Percentiles rank a stretch among this genome's conserved stretches.
phyloP scores from a whole-genome alignment of 2,797 vertebrate species.

The Sebastes melanostomus region DNA sequence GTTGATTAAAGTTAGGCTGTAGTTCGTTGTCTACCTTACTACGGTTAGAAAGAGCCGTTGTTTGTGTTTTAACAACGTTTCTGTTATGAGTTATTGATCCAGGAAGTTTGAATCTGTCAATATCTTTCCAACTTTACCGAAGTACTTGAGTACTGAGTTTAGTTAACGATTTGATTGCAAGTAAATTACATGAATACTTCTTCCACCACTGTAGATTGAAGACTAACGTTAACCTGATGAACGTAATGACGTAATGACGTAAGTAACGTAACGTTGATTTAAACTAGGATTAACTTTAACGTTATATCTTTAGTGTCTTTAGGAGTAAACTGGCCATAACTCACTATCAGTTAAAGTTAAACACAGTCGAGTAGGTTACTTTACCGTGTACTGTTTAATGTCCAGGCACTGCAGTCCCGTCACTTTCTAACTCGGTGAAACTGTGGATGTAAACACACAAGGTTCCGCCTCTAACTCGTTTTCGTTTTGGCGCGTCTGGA shows the following conservation, averaged over 20 bases:
- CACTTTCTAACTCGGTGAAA: not conserved
- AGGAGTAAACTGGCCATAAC: not conserved
- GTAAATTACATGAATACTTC: not conserved
- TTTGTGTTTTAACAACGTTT: too few species aligned
- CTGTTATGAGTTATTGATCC: rapidly evolving
- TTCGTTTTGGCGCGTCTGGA: conserved; percentile 29
- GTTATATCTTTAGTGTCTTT: not conserved
- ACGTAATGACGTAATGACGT: not conserved
- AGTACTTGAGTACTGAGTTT: rapidly evolving
- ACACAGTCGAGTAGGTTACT: not conserved
- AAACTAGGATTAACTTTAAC: not conserved
- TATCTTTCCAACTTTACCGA: too few species aligned
- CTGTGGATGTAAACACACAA: not conserved
- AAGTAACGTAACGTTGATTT: not conserved
- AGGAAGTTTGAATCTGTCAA: too few species aligned
- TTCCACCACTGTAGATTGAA: not conserved
- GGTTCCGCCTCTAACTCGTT: not conserved
- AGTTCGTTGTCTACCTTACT: too few species aligned
- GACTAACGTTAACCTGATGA: not conserved
- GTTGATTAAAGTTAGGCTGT: too few species aligned
- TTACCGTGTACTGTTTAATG: not conserved
- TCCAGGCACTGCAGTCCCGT: not conserved
- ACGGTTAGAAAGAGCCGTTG: too few species aligned
- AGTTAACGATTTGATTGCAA: rapidly evolving
- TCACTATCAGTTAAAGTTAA: not conserved